A percentile compares a stretch with the other conserved stretches of the same genome.
Conservation (phyloP, 30 jellyfish, hydroid and myxozoan genomes). For the Aurelia sp. region DNA sequence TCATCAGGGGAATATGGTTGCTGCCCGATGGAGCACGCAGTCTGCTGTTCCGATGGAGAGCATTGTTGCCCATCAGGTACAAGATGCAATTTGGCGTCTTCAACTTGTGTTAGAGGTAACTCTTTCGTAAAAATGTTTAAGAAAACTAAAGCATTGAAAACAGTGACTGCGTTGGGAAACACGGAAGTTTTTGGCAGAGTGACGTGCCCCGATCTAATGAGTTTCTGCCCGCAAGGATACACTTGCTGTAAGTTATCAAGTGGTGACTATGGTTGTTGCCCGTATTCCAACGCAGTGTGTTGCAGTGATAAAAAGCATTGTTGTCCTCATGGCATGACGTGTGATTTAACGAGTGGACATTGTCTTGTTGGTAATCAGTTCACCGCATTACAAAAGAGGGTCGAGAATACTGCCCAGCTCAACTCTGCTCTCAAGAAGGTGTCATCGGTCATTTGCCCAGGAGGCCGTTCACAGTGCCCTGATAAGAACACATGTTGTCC, state of each 20-base stretch:
- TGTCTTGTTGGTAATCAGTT: conserved; percentile 5
- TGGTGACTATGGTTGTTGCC: conserved; percentile 74
- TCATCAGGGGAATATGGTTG: conserved; percentile 74
- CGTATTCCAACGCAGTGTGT: conserved; percentile 63
- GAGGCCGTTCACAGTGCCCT: conserved; percentile 41
- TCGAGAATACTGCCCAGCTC: background rate
- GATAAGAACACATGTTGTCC: conserved; percentile 70
- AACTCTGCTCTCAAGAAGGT: background rate
- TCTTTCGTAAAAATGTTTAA: too few species aligned
- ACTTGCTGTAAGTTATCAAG: conserved; percentile 48
- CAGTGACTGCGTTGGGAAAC: background rate
- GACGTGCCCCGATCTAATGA: conserved; percentile 54
- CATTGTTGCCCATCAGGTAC: conserved; percentile 89
- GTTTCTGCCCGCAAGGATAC: conserved; percentile 39
- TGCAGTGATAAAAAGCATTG: conserved; percentile 62
- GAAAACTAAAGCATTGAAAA: background rate
- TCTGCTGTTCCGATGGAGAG: conserved; percentile 75
- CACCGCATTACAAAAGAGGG: background rate
- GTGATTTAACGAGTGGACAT: conserved; percentile 21
- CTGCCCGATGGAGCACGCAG: conserved; percentile 83
- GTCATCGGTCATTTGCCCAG: conserved; percentile 27
- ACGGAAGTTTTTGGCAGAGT: background rate
- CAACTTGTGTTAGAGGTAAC: conserved; percentile 39
- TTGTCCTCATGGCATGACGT: conserved; percentile 55
- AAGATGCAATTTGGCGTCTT: conserved; percentile 40